These are phyloP conservation scores for Bradypus variegatus DNA, from an alignment of 2,797 vertebrate genomes.

Conservation along the genomic window DNA sequence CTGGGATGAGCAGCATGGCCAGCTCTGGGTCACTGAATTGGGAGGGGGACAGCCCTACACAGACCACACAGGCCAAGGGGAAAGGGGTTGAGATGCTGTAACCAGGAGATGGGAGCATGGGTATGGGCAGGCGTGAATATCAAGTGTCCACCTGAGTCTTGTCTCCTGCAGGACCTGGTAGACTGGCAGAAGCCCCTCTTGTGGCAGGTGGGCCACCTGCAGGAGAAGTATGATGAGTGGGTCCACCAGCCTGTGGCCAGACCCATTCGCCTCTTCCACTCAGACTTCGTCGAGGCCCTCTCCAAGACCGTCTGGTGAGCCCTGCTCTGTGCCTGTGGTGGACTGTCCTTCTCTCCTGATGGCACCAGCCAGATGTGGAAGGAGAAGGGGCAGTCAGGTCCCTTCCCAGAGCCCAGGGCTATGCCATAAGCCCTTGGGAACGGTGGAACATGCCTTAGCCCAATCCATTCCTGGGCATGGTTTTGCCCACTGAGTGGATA, in stretches of 20 bases:
- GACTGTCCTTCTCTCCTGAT: not conserved
- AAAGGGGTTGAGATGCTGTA: not conserved
- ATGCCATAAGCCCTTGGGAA: not conserved
- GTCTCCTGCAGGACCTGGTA: slow-evolving; percentile 85
- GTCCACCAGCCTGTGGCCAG: slow-evolving; percentile 94
- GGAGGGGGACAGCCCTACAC: too few relatives aligned
- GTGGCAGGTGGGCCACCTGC: slow-evolving; percentile 94
- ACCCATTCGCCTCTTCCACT: slow-evolving; percentile 93
- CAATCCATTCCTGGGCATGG: not conserved
- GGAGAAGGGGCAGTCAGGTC: not conserved
- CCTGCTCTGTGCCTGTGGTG: not conserved
- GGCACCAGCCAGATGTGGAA: not conserved
- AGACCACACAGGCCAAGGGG: not conserved
- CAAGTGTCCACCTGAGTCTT: not conserved
- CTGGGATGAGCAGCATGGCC: not conserved
- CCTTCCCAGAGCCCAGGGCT: not conserved
- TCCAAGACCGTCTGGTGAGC: slow-evolving; percentile 93
- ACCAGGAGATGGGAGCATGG: not conserved
- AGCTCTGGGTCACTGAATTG: not conserved
- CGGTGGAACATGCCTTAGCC: not conserved
- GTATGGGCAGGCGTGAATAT: not conserved
- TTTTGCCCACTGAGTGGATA: not conserved
- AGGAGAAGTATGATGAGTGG: slow-evolving; percentile 95
- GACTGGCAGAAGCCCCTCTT: slow-evolving; percentile 94
- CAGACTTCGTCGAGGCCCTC: slow-evolving; percentile 85